phyloP scores from a whole-genome alignment of 2,888 invertebrate species.

The Blastobasis lacticolella region DNA sequence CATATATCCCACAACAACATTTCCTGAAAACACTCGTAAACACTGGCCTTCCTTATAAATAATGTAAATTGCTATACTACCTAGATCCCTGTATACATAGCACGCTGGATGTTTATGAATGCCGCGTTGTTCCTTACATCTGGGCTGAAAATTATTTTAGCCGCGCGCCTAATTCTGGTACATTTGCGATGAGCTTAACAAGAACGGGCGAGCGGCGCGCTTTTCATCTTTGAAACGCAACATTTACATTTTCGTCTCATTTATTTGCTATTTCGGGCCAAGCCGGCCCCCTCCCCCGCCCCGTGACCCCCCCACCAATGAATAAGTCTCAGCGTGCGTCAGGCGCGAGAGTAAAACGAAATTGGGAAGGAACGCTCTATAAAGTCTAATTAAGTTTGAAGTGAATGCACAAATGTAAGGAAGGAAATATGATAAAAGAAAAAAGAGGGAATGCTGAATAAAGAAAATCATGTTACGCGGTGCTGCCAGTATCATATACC shows the following conservation, averaged over 20 bases:
- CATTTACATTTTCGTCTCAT: slow-evolving; percentile 76
- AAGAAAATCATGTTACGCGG: slow-evolving; percentile 44
- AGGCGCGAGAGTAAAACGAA: slow-evolving; percentile 63
- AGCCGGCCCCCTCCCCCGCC: slow-evolving; percentile 32
- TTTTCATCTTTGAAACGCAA: slow-evolving; percentile 74
- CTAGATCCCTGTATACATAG: slow-evolving; percentile 10
- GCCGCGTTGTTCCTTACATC: slow-evolving; percentile 45
- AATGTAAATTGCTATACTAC: slow-evolving; percentile 6
- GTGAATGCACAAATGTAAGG: slow-evolving; percentile 68
- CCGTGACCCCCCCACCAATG: slow-evolving; percentile 54
- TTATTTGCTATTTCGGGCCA: slow-evolving; percentile 74
- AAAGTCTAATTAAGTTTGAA: slow-evolving; percentile 74
- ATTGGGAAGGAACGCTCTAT: slow-evolving; percentile 73
- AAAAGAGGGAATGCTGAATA: slow-evolving; percentile 37
- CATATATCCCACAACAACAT: slow-evolving; percentile 8
- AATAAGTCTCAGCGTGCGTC: slow-evolving; percentile 69
- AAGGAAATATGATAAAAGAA: slow-evolving; percentile 38
- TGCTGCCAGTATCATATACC: slow-evolving; percentile 12
- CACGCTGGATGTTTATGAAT: slow-evolving; percentile 18
- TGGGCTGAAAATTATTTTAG: slow-evolving; percentile 68
- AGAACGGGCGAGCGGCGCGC: slow-evolving; percentile 63
- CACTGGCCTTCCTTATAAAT: slow-evolving; percentile 5
- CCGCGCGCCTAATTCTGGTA: slow-evolving; percentile 68
- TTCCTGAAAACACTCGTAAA: background rate
- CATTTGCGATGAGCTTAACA: slow-evolving; percentile 72